A percentile compares a stretch with the other conserved stretches of the same genome.
These are phyloP conservation scores for Gobiocypris rarus DNA, from an alignment of 2,113 vertebrate genomes.

Conservation along the genomic window DNA sequence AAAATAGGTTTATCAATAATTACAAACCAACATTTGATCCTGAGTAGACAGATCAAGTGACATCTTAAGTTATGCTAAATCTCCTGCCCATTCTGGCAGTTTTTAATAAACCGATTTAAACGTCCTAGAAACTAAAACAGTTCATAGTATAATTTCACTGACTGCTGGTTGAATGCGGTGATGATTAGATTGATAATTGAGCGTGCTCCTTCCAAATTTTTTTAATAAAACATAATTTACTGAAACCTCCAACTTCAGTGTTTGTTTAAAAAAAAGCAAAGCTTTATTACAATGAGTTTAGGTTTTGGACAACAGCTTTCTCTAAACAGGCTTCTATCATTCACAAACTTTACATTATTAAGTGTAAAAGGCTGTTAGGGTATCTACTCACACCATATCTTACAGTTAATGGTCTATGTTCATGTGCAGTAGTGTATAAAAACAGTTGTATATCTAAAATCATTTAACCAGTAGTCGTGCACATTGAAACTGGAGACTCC, in stretches of 20 bases:
- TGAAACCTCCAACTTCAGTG: neutral
- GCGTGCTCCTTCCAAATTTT: too few relatives aligned
- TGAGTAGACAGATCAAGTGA: neutral
- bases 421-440: conserved; percentile 47
- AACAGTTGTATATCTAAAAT: conserved; percentile 15
- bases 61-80: neutral
- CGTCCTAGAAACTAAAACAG: too few relatives aligned
- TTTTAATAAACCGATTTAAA: too few relatives aligned
- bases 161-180: too few relatives aligned
- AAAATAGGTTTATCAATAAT: too few relatives aligned
- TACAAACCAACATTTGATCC: neutral
- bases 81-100: neutral
- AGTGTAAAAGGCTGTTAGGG: neutral
- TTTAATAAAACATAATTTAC: too few relatives aligned
- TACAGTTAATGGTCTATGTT: conserved; percentile 12
- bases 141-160: too few relatives aligned
- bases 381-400: conserved; percentile 9
- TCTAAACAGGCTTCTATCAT: conserved; percentile 43
- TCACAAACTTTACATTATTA: conserved; percentile 33
- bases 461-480: conserved; percentile 25
- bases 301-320: conserved; percentile 50
- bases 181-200: too few relatives aligned
- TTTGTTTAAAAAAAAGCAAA: neutral
- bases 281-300: conserved; percentile 56
- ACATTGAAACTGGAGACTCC: neutral